Evolutionary conservation across 2,888 invertebrate genomes (phyloP).

Genomic region (Oscheius myriophilus): DNA sequence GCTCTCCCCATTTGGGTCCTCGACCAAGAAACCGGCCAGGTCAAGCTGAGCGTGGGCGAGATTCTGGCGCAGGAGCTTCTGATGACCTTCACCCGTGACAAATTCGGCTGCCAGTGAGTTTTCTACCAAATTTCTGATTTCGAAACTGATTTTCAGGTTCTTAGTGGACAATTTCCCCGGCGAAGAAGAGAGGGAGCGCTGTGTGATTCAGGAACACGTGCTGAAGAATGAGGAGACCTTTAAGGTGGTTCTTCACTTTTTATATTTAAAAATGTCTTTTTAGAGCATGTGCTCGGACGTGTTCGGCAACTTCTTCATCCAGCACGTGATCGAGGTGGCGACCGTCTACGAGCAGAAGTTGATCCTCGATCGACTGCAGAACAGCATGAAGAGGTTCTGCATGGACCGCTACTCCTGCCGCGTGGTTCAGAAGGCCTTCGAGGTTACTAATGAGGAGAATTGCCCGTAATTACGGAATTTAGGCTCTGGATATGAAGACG

Average conservation of each 20-base stretch:
- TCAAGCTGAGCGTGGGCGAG: conserved; percentile 32
- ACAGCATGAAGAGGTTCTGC: conserved; percentile 40
- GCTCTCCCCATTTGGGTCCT: conserved; percentile 20
- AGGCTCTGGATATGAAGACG: conserved; percentile 8
- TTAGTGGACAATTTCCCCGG: too few species aligned
- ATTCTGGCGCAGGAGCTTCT: conserved; percentile 40
- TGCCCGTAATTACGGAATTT: not conserved
- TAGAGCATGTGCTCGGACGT: conserved; percentile 41
- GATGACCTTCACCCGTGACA: conserved; percentile 42
- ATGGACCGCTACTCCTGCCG: conserved; percentile 59
- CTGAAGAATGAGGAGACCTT: not conserved
- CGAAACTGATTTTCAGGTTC: too few species aligned
- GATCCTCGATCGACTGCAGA: conserved; percentile 31
- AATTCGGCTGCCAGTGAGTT: conserved; percentile 47
- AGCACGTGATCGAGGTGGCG: conserved; percentile 42
- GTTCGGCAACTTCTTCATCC: conserved; percentile 50
- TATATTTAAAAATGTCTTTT: conserved; percentile 23
- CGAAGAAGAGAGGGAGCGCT: too few species aligned
- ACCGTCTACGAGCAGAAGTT: conserved; percentile 27
- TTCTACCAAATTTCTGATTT: not conserved
- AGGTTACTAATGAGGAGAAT: conserved; percentile 21
- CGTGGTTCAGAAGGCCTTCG: conserved; percentile 58
- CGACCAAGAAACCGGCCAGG: conserved; percentile 30
- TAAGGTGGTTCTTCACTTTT: not conserved
- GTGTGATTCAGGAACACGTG: not conserved